A percentile compares a stretch with the other conserved stretches of the same genome.
Conservation (phyloP, 2,888 invertebrate species). For the Colostygia pectinataria region DNA sequence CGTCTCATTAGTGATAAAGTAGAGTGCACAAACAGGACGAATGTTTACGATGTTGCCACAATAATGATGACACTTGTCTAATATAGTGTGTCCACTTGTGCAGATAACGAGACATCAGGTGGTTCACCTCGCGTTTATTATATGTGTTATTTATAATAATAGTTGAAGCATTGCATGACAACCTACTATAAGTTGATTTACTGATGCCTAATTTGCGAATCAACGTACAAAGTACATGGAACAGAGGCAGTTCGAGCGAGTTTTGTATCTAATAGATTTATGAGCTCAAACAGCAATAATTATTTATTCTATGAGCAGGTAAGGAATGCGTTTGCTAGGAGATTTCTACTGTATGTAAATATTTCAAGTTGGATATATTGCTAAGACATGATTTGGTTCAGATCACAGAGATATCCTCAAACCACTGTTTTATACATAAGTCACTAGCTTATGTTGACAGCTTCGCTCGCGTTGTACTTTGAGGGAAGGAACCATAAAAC, state of each 20-base stretch:
- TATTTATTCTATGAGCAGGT: no score
- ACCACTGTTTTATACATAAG: conserved; percentile 1
- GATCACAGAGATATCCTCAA: conserved; percentile 31
- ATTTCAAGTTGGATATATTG: conserved; percentile 47
- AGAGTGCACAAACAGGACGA: conserved; percentile 43
- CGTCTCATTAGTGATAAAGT: conserved; percentile 46
- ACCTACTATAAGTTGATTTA: conserved; percentile 59
- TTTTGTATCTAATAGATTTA: conserved; percentile 49
- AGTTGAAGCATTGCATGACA: conserved; percentile 59
- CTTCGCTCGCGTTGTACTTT: no score
- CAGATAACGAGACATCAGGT: conserved; percentile 67
- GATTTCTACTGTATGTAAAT: conserved; percentile 45
- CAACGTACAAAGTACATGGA: conserved; percentile 49
- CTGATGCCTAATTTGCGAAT: conserved; percentile 61
- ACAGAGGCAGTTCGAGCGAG: conserved; percentile 33
- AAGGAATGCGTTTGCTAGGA: conserved; percentile 49
- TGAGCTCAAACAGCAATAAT: conserved; percentile 48
- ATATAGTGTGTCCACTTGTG: conserved; percentile 64
- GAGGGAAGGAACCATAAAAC: no score
- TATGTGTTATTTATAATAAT: conserved; percentile 47
- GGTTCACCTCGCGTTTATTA: conserved; percentile 59
- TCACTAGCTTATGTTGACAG: no score
- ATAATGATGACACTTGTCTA: conserved; percentile 74
- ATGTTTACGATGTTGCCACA: conserved; percentile 57
- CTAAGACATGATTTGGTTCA: conserved; percentile 45